Percentiles rank a stretch among this genome's conserved stretches.
These are phyloP conservation scores for Siniperca scherzeri DNA, from an alignment of 2,797 vertebrate genomes.

Conservation along the genomic window DNA sequence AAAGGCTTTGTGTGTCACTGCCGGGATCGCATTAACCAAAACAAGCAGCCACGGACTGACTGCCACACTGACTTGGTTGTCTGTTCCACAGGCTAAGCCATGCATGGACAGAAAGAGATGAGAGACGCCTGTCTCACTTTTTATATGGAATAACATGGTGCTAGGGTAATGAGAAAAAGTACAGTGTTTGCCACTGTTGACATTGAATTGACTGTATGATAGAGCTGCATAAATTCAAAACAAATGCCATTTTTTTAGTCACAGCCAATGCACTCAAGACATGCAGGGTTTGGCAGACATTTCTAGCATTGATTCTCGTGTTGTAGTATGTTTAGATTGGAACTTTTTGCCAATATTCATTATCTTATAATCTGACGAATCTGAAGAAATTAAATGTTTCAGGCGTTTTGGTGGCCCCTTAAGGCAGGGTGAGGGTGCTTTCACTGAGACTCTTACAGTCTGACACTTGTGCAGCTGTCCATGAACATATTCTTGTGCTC, in stretches of 20 bases:
- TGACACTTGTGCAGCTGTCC: background rate
- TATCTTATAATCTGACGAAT: background rate
- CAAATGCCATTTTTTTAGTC: conserved; percentile 32
- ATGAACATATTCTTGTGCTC: background rate
- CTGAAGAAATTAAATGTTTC: background rate
- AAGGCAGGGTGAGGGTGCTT: background rate
- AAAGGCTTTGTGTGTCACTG: conserved; percentile 79
- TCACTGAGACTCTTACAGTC: background rate
- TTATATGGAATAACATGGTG: conserved; percentile 47
- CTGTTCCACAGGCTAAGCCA: conserved; percentile 62
- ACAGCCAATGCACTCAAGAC: conserved; percentile 2
- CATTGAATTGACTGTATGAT: conserved; percentile 46
- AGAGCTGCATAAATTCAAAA: conserved; percentile 43
- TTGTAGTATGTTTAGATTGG: conserved; percentile 2
- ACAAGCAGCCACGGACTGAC: conserved; percentile 72
- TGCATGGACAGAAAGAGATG: conserved; percentile 46
- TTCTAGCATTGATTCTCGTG: background rate
- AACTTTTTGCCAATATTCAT: background rate
- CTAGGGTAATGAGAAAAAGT: conserved; percentile 44
- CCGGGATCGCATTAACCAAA: conserved; percentile 78
- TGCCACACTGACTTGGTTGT: conserved; percentile 64
- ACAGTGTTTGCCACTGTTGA: conserved; percentile 43
- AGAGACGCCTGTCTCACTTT: conserved; percentile 48
- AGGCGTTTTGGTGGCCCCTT: background rate
- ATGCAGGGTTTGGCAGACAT: conserved; percentile 16